Base-by-base conservation (phyloP, 1,140 invertebrate species). In the Macrocentrus cingulum region DNA sequence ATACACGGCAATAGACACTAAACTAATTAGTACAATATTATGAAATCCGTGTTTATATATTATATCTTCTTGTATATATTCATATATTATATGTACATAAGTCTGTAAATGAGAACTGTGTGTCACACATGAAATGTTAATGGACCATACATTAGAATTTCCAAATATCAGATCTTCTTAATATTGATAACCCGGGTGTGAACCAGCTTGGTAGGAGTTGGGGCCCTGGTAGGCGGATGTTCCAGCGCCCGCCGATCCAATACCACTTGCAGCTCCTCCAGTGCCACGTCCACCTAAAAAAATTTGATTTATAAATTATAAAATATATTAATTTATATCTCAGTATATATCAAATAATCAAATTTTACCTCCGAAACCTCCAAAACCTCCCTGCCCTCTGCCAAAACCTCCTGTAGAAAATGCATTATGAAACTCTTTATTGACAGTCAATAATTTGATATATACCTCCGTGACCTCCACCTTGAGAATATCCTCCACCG, bases 81-180 rank as follows among this genome's bases (percentile, higher is more conserved):
- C 59, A 29, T 63, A 64, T 60, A 61, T 64, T 41, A 39, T 68
- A 69, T 68, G 60, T 70, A 70, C 66, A 70, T 56, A 66, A 59
- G 39, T 62, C 37, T 54, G 57, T 44, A 13, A 53, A 44, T 58
- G 55, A 57, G 22, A 29, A 49, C 55, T 15, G 51, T 42, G 29
- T 56, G 50, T 9, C n/a, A n/a, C 58, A 39, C 42, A 61, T 48
- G 59, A 60, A 41, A 50, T 46, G 23, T 49, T 52, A 59, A 60
- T 63, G 57, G 65, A 7, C 11, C 52, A 61, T 23, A 22, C 15
- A 23, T 32, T 32, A 29, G 44, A 18, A 20, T 37, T 36, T 18
- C 6, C 22, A n/a, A n/a, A n/a, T 59, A 7, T 5, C 22, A 5
- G 11, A 29, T 49, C 41, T 48, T 32, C 19, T 36, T 62, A 71